Conservation (phyloP, 2,113 vertebrate genomes). For the Labrus mixtus region DNA sequence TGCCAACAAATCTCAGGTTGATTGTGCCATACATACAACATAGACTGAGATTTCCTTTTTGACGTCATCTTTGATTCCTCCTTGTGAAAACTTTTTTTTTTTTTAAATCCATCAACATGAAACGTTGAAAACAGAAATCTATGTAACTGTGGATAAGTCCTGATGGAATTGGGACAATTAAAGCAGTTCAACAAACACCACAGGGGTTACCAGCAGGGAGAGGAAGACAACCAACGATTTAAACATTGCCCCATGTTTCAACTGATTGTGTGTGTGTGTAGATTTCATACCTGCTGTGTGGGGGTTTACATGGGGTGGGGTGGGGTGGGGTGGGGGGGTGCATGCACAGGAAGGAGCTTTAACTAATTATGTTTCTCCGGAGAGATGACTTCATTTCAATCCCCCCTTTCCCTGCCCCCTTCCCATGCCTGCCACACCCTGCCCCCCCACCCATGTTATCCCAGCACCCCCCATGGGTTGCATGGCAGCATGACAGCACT, state of each 20-base stretch:
- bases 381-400: slow-evolving; percentile 79
- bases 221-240: neutral
- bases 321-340: no score
- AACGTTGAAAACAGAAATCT: neutral
- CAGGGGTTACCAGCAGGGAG: neutral
- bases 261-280: neutral
- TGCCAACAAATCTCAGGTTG: neutral
- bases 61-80: no score
- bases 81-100: no score
- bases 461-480: slow-evolving; percentile 35
- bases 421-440: slow-evolving; percentile 43
- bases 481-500: slow-evolving; percentile 52
- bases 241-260: neutral
- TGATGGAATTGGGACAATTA: neutral
- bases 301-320: slow-evolving; percentile 34
- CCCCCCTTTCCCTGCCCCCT: slow-evolving; percentile 36
- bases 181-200: neutral
- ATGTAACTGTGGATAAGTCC: neutral
- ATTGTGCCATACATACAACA: no score
- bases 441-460: slow-evolving; percentile 20
- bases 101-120: neutral
- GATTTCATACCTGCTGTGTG: slow-evolving; percentile 37
- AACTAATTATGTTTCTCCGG: slow-evolving; percentile 66
- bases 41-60: no score
- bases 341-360: slow-evolving; percentile 31